Evolutionary conservation across 2,113 vertebrate genomes (phyloP), one percentile per base, ranked within the genome.

Genomic region (Callipepla californica): DNA sequence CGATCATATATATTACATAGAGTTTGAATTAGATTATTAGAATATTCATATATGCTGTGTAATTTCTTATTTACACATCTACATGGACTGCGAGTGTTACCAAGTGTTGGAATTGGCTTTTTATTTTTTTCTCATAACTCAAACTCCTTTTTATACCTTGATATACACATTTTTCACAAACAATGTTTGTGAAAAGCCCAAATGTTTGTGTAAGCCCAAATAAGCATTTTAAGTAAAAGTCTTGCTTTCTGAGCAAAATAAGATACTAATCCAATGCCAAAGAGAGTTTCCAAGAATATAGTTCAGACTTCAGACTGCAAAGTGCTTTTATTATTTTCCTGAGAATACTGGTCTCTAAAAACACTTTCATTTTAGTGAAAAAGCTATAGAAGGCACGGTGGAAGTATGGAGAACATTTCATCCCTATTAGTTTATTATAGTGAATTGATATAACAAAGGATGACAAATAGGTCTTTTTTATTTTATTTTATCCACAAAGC

Each of bases 171-270:
- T 82, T 85, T 58, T 73, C 14, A 58, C 32, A 78, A 55, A 89
- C 73, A 92, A 36, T 8, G 36, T 36, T 36, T 36, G 36, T 36
- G 36, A 36, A 36, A 36, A 36, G 36, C 7, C 36, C 36, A 36
- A 36, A 36, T 36, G 36, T 36, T 36, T 36, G 36, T 36, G 36
- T 36, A 36, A 90, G 32, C 66, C 77, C 90, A 95, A 95, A 96
- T 87, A 96, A 93, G 87, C 90, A 89, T 87, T 94, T 95, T 94
- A 94, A 68, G 85, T 89, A 80, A 74, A 95, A 96, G 18, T 93
- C 96, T 95, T 95, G 75, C 85, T 96, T 94, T 97, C 90, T 97
- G 96, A 95, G 88, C 79, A 95, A 96, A 97, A 97, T 94, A 95
- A 93, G 68, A 95, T 91, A 95, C 94, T 97, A 97, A 92, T 85